Evolutionary conservation across 2,113 vertebrate genomes (phyloP).

Genomic region (Oncorhynchus clarkii): DNA sequence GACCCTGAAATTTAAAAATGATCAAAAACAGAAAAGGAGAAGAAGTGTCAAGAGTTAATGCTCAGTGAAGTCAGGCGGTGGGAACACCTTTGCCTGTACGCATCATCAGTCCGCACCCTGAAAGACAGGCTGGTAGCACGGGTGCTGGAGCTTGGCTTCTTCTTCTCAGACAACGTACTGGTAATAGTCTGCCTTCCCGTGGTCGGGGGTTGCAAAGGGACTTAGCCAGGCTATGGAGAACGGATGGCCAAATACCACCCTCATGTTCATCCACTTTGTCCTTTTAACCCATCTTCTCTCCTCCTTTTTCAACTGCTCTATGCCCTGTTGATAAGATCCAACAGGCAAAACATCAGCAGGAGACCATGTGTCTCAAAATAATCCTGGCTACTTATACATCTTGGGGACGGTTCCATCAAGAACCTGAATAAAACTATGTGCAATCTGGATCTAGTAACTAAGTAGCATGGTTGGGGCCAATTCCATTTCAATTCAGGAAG

Average conservation of each 20-base stretch:
- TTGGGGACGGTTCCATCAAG: no score
- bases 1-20: background rate
- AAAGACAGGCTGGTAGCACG: slow-evolving; percentile 9
- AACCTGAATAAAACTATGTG: no score
- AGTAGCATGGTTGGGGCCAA: no score
- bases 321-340: slow-evolving; percentile 84
- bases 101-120: slow-evolving; percentile 28
- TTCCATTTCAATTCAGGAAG: no score
- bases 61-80: slow-evolving; percentile 16
- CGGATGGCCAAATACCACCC: slow-evolving; percentile 96
- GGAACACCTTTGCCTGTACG: slow-evolving; percentile 1
- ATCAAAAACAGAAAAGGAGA: slow-evolving; percentile 25
- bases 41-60: slow-evolving; percentile 33
- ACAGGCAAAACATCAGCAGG: slow-evolving; percentile 4
- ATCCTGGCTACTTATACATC: background rate
- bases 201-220: slow-evolving; percentile 90
- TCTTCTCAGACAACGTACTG: slow-evolving; percentile 93
- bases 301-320: slow-evolving; percentile 99
- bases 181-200: slow-evolving; percentile 93
- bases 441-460: no score
- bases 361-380: background rate
- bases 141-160: slow-evolving; percentile 5
- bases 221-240: slow-evolving; percentile 96
- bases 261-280: slow-evolving; percentile 99
- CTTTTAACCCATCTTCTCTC: slow-evolving; percentile 96